Evolutionary conservation across 2,113 vertebrate genomes (phyloP), one percentile per base, ranked within the genome.

Genomic region (Heterochromis multidens): DNA sequence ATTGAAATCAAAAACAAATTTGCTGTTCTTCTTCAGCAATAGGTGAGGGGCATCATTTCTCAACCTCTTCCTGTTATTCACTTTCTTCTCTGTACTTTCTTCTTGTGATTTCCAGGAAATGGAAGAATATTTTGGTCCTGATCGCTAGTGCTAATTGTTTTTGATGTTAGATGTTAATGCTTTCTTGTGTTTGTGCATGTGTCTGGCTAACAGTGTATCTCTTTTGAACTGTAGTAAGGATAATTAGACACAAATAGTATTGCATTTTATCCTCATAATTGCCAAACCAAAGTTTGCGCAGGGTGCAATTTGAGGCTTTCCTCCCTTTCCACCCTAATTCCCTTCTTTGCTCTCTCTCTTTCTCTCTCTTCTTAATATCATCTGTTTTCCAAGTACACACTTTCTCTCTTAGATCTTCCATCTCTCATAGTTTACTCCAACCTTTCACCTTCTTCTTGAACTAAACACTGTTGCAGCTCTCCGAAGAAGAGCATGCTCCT

Each of bases 261-360:
- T 81, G 79, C 74, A 83, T 88, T 70, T 82, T 67, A 78, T 84
- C 65, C 82, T 83, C 65, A 84, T 88, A 90, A 87, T 67, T 89
- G 67, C 81, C 91, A 88, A 93, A 92, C 88, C 88, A 87, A 87
- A 89, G 86, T 92, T 93, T 92, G 82, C 80, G 79, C 83, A 88
- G 72, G 77, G 76, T 88, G 90, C 90, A 89, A 91, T 94, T 92
- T 90, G 58, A 92, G 88, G 81, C 85, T 83, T 86, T 76, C 63
- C 21, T 84, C 63, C 62, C 70, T 21, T 85, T 37, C 37, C 57
- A 77, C 40, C 25, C 70, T 54, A 33, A 29, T 31, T 29, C 58
- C 17, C 7, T 23, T 49, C 54, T 43, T 82, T 74, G 67, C 46
- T n/a, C 46, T 33, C 46, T 54, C 37, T 27, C 33, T 35, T 21